Percentiles rank a stretch among this genome's conserved stretches.
These are phyloP conservation scores for Cranoglanis bouderius DNA, from an alignment of 2,113 vertebrate genomes.

Conservation along the genomic window DNA sequence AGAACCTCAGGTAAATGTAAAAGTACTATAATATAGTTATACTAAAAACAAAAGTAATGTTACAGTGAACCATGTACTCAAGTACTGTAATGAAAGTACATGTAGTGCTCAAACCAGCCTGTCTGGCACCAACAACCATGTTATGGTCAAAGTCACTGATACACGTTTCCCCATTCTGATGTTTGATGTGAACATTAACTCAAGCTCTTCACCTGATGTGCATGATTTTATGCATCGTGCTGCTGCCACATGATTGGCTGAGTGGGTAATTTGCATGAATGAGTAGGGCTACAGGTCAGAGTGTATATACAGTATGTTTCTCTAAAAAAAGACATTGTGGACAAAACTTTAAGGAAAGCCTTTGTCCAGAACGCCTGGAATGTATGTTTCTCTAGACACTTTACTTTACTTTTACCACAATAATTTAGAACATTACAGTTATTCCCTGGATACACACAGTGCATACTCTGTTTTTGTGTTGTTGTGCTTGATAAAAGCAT, in stretches of 20 bases:
- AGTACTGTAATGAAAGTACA: no score
- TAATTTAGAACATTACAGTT: not conserved
- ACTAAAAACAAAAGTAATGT: no score
- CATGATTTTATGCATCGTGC: not conserved
- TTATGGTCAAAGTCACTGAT: not conserved
- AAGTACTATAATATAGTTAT: no score
- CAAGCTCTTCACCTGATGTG: not conserved
- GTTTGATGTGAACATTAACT: not conserved
- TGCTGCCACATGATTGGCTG: not conserved
- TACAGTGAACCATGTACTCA: no score
- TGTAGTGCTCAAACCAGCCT: not conserved
- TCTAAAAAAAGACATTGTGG: not conserved
- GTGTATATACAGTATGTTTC: not conserved
- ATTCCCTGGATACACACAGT: not conserved
- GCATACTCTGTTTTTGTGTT: not conserved
- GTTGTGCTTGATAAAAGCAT: not conserved
- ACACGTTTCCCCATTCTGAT: not conserved
- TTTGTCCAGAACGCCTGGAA: not conserved
- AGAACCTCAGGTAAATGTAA: no score
- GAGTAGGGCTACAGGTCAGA: not conserved
- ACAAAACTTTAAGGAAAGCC: not conserved
- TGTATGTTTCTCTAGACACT: not conserved
- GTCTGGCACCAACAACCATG: not conserved
- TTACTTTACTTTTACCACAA: not conserved
- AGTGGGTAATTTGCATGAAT: not conserved